phyloP scores from a whole-genome alignment of 2,113 vertebrate species.

The Aegithalos caudatus region DNA sequence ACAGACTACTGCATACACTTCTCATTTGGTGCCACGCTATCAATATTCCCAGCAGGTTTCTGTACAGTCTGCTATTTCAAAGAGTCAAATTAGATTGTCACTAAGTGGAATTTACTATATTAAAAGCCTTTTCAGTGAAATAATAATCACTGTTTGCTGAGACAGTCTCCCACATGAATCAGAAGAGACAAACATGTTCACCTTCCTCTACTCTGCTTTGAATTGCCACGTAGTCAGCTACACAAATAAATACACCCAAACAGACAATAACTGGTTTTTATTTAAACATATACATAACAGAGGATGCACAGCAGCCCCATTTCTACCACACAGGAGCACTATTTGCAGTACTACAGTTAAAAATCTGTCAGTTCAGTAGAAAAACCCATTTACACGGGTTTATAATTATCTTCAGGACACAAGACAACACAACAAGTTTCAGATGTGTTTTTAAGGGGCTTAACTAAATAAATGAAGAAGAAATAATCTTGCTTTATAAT shows the following conservation, averaged over 20 bases:
- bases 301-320: background rate
- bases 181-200: background rate
- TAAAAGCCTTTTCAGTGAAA: conserved; percentile 17
- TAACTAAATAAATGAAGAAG: background rate
- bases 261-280: background rate
- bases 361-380: background rate
- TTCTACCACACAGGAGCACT: background rate
- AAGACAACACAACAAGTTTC: background rate
- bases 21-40: background rate
- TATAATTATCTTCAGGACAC: background rate
- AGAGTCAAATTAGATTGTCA: conserved; percentile 3
- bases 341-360: background rate
- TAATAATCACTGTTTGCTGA: conserved; percentile 1
- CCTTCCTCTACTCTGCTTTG: background rate
- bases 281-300: background rate
- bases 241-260: background rate
- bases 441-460: background rate
- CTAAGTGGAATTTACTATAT: background rate
- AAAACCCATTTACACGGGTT: background rate
- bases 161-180: background rate
- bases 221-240: background rate
- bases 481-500: background rate
- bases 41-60: background rate
- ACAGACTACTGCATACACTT: background rate
- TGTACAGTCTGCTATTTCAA: background rate